Evolutionary conservation across 2,113 vertebrate genomes (phyloP), one percentile per base, ranked within the genome.

Genomic region (Mobula hypostoma): DNA sequence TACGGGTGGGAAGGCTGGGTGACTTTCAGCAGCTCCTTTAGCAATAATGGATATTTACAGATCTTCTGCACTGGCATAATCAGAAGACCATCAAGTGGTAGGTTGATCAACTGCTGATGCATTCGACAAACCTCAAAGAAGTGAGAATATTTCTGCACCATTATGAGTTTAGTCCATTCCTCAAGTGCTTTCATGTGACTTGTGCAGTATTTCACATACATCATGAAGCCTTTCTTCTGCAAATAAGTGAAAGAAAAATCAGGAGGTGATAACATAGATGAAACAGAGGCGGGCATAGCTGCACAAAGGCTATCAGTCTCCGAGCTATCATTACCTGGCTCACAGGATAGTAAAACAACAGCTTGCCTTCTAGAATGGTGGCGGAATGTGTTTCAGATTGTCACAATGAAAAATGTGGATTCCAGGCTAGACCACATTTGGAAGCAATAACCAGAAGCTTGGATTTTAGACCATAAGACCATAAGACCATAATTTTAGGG

Each of bases 51-150:
- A 93, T 93, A 93, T 93, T 74, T 93, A 74, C 91, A 93, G 12
- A 93, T 93, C 91, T 76, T 93, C 36, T 93, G 91, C 32, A 93
- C 66, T 56, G 91, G 91, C 32, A 93, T 74, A 21, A 93, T 48
- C 24, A 93, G 70, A 74, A 93, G 74, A 21, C 91, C 91, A 72
- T 72, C 40, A 1, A 93, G 70, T 11, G 68, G 68, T 11, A 93
- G 68, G 12, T 32, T 76, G 17, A 93, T 93, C 91, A 93, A 74
- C 2, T 74, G n/a, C 32, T 93, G 91, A 5, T 27, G 66, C 91
- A 27, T 24, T 93, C 91, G 91, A 76, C 91, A 93, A 11, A 74
- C 17, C 68, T 93, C 91, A 93, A 93, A 93, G 56, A 93, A 93
- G 91, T 29, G 74, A 24, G 91, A 36, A 12, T 93, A 93, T 93